Evolutionary conservation across 2,113 vertebrate species (phyloP).

Genomic region (Oreocharis arfaki): DNA sequence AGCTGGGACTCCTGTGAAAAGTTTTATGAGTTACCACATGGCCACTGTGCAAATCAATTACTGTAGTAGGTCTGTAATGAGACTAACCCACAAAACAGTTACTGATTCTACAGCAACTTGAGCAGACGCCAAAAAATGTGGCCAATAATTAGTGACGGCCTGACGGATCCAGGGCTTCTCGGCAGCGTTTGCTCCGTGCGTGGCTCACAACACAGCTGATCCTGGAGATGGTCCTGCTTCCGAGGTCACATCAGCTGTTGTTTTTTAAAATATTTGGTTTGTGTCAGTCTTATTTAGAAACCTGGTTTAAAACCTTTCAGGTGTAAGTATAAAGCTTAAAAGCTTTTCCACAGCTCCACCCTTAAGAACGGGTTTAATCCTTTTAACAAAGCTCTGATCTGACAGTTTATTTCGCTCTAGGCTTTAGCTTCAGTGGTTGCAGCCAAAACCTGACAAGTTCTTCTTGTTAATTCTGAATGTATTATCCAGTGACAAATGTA

Average conservation of each 20-base stretch:
- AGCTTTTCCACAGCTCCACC: conserved; percentile 59
- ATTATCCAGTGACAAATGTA: conserved; percentile 79
- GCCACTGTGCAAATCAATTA: conserved; percentile 47
- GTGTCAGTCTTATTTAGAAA: not conserved
- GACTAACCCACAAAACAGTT: conserved; percentile 29
- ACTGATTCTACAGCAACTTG: conserved; percentile 45
- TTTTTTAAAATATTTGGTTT: not conserved
- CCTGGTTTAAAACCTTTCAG: conserved; percentile 46
- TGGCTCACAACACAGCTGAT: not conserved
- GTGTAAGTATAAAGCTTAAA: conserved; percentile 59
- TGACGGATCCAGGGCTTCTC: not conserved
- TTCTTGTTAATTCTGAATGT: conserved; percentile 71
- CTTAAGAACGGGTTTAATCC: conserved; percentile 65
- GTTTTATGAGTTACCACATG: conserved; percentile 49
- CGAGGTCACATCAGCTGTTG: not conserved
- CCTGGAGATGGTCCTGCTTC: not conserved
- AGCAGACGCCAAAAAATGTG: conserved; percentile 21
- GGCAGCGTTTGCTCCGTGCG: fast-evolving
- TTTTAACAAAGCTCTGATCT: conserved; percentile 69
- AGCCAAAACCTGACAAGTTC: conserved; percentile 70
- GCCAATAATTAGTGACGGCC: conserved; percentile 1
- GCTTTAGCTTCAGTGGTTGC: conserved; percentile 59
- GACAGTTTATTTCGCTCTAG: conserved; percentile 68
- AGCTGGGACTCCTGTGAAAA: not conserved
- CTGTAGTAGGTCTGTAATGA: conserved; percentile 39